Percentiles rank a stretch among this genome's conserved stretches.
Evolutionary conservation across 2,113 vertebrate genomes (phyloP).

Genomic region (Rhagologus leucostigma): DNA sequence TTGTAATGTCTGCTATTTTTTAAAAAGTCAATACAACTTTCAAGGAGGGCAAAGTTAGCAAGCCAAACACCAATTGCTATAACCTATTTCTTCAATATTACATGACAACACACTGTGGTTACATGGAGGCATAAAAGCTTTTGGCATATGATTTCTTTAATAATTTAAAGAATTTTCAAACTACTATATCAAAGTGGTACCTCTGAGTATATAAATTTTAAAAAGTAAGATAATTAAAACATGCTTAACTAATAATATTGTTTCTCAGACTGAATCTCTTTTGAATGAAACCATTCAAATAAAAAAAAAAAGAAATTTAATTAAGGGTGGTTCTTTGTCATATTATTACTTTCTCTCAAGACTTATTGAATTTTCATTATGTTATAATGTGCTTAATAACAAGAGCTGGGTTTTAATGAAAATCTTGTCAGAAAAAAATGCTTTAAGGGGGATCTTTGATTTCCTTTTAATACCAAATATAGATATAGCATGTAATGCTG

Average conservation of each 20-base stretch:
- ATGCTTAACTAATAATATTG: not conserved
- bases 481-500: slow-evolving; percentile 15
- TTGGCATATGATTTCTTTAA: slow-evolving; percentile 19
- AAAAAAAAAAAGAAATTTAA: not conserved
- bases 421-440: slow-evolving; percentile 16
- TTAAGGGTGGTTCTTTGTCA: not conserved
- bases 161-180: slow-evolving; percentile 20
- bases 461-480: slow-evolving; percentile 47
- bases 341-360: slow-evolving; percentile 36
- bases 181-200: not conserved
- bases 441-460: slow-evolving; percentile 12
- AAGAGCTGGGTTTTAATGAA: slow-evolving; percentile 35
- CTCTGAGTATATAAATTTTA: not conserved
- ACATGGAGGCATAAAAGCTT: not conserved
- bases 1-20: not conserved
- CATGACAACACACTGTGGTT: not conserved
- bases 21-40: not conserved
- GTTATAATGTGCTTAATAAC: slow-evolving; percentile 44
- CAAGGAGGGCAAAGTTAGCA: not conserved
- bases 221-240: slow-evolving; percentile 32
- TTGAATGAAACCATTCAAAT: not conserved
- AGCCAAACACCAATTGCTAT: not conserved
- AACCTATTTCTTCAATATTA: slow-evolving; percentile 13
- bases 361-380: slow-evolving; percentile 58
- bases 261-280: not conserved